Base-by-base conservation (phyloP, 2,888 invertebrate species). In the Sinohyriopsis cumingii region DNA sequence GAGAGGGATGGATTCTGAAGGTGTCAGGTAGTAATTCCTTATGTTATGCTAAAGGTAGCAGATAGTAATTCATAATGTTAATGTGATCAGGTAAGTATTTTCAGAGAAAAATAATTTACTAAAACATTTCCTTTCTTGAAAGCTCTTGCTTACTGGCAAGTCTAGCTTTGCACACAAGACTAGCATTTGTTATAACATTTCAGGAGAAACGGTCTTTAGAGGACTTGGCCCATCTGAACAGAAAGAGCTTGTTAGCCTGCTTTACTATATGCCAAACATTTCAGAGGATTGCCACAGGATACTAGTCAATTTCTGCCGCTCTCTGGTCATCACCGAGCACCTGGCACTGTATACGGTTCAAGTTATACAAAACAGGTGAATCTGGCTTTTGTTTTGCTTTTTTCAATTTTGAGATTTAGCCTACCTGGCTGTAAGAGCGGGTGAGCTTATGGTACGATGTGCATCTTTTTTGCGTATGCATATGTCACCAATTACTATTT, bases 361-460 rank as follows among this genome's bases (percentile, higher is more conserved):
- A 54, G 67, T 76, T 28, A 54, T 81, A n/a, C 77, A 81, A 56
- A 73, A 79, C 22, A 81, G 78, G 81, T 81, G 54, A n/a, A n/a
- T 64, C 45, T 45, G 15, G 45, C 45, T 4, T 45, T 45, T 45
- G 45, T 45, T 45, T 45, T 45, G 15, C 33, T 45, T 45, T 45
- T 12, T 45, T 45, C 15, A 12, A 45, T 45, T 45, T 45, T 15
- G 15, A 45, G 45, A 45, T 45, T 45, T 45, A 15, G 45, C 12
- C 45, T 45, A 45, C 45, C 45, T 15, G 45, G 45, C 45, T 15
- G 3, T 45, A 45, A 45, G 12, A 45, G 1, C 45, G 12, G 45
- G 45, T 45, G 45, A 45, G 45, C 45, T 12, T 45, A 45, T 45
- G 15, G 45, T 45, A 45, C 4, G 9, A 15, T 45, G 3, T 15